Percentiles rank a stretch among this genome's conserved stretches.
Conservation (phyloP, 1,140 invertebrate species). For the Panagrolaimus sp. region DNA sequence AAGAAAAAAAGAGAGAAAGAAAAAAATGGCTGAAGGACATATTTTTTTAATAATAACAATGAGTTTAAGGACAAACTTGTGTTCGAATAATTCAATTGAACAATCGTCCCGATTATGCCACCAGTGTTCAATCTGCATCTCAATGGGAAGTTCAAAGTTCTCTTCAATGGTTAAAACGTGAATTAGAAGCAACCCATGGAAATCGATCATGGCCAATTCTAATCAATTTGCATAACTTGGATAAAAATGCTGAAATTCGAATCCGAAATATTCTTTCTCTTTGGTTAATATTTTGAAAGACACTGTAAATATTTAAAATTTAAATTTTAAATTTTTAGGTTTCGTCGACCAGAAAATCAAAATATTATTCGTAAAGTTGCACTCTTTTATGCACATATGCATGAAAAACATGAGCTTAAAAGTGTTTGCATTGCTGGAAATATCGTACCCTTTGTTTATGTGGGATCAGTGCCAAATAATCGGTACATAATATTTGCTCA, state of each 20-base stretch:
- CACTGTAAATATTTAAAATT: background rate
- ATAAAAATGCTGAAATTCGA: slow-evolving; percentile 27
- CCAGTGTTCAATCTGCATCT: slow-evolving; percentile 26
- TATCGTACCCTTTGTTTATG: slow-evolving; percentile 38
- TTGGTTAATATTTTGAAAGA: slow-evolving; percentile 17
- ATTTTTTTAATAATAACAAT: no score
- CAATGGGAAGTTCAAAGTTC: slow-evolving; percentile 38
- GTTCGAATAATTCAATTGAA: slow-evolving; percentile 44
- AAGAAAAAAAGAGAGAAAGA: background rate
- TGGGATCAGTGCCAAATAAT: slow-evolving; percentile 45
- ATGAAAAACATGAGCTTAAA: slow-evolving; percentile 40
- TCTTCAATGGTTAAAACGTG: slow-evolving; percentile 34
- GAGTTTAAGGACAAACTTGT: slow-evolving; percentile 29
- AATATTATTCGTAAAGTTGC: slow-evolving; percentile 37
- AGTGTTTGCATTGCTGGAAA: slow-evolving; percentile 32
- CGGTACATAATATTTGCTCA: slow-evolving; percentile 21
- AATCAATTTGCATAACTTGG: slow-evolving; percentile 46
- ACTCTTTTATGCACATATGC: slow-evolving; percentile 39
- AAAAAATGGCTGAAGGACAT: slow-evolving; percentile 1
- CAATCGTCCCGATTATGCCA: slow-evolving; percentile 45
- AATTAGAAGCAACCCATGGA: slow-evolving; percentile 27
- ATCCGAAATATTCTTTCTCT: slow-evolving; percentile 23
- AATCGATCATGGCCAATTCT: slow-evolving; percentile 40
- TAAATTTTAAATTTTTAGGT: slow-evolving; percentile 28
- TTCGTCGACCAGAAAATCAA: slow-evolving; percentile 33